Conservation (phyloP, 2,888 invertebrate genomes). For the Zaprionus obscuricornis region DNA sequence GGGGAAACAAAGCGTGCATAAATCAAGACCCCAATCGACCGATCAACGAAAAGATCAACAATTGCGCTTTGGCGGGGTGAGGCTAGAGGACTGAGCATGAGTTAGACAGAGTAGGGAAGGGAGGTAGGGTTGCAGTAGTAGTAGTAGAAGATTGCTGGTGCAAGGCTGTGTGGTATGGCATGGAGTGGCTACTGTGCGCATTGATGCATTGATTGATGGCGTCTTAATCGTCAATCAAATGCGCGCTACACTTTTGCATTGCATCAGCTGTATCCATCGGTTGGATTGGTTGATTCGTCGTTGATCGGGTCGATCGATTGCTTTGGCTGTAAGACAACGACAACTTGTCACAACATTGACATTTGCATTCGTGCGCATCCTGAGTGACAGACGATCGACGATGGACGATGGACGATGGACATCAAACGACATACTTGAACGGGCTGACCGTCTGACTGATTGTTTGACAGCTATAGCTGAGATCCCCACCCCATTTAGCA, state of each 20-base stretch:
- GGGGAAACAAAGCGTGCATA: conserved; percentile 70
- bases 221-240: conserved; percentile 83
- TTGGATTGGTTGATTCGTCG: conserved; percentile 20
- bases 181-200: conserved; percentile 60
- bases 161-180: too few species aligned
- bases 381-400: conserved; percentile 62
- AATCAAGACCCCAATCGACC: conserved; percentile 63
- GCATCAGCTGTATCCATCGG: conserved; percentile 38
- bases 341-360: conserved; percentile 75
- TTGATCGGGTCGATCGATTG: conserved; percentile 20
- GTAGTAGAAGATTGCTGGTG: conserved; percentile 3
- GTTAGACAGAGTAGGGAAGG: background rate
- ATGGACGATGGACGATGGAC: background rate
- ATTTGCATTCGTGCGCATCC: conserved; percentile 77
- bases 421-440: too few species aligned
- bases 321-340: conserved; percentile 48
- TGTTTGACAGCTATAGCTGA: conserved; percentile 62
- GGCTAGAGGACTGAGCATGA: conserved; percentile 36
- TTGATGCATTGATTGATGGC: conserved; percentile 82
- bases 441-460: conserved; percentile 65
- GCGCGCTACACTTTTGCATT: conserved; percentile 77
- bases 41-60: conserved; percentile 40
- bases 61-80: too few species aligned
- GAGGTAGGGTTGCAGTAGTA: conserved; percentile 7
- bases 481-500: background rate